Conservation (phyloP, 2,113 vertebrate genomes). For the Gila orcuttii region DNA sequence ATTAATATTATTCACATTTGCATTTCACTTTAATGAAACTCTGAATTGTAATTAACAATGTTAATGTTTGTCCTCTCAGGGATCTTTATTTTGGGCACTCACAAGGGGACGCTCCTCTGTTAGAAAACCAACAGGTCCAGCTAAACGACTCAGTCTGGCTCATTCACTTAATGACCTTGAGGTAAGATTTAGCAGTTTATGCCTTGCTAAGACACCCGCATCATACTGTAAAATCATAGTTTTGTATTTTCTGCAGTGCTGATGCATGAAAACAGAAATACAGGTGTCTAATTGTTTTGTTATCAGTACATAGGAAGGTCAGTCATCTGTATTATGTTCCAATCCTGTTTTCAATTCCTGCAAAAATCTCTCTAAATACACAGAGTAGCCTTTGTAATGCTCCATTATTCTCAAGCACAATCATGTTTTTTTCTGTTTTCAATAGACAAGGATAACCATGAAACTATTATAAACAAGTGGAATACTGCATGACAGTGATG, state of each 20-base stretch:
- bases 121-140: conserved; percentile 78
- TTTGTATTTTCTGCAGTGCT: neutral
- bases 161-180: conserved; percentile 92
- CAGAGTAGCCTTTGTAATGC: neutral
- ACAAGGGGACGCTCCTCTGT: conserved; percentile 76
- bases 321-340: neutral
- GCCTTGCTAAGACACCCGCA: neutral
- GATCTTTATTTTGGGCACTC: conserved; percentile 79
- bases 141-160: conserved; percentile 87
- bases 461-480: conserved; percentile 19
- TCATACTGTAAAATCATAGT: neutral
- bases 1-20: too few species aligned
- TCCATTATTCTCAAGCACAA: neutral
- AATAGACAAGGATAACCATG: conserved; percentile 4
- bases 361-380: neutral
- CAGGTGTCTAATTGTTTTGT: conserved; percentile 1
- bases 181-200: conserved; percentile 69
- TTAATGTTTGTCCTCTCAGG: conserved; percentile 67
- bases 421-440: neutral
- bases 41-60: neutral
- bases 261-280: neutral
- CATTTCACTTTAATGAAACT: too few species aligned
- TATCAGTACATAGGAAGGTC: neutral
- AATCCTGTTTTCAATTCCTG: neutral
- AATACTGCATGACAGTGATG: neutral